Conservation (phyloP, 23 tunicate species). For the Clavelina lepadiformis region DNA sequence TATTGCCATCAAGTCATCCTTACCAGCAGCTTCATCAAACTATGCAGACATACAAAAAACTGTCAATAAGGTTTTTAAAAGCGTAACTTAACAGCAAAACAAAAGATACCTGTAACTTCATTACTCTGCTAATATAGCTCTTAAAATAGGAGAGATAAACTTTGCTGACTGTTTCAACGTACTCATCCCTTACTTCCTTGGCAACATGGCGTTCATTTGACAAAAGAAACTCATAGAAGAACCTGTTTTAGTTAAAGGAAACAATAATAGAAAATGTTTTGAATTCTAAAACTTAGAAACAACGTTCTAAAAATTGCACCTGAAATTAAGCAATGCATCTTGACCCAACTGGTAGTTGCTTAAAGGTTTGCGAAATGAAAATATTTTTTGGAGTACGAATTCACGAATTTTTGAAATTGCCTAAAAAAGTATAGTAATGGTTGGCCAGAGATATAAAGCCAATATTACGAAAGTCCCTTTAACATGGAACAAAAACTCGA, state of each 20-base stretch:
- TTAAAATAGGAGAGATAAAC: constrained; percentile 88
- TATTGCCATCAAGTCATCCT: constrained; percentile 76
- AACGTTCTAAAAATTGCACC: constrained; percentile 16
- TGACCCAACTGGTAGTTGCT: constrained; percentile 92
- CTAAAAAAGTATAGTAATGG: constrained; percentile 19
- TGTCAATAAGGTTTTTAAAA: neutral
- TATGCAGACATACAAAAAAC: neutral
- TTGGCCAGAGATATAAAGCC: no score
- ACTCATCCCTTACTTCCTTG: constrained; percentile 84
- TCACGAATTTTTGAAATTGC: constrained; percentile 86
- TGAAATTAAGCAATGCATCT: constrained; percentile 72
- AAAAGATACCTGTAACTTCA: constrained; percentile 79
- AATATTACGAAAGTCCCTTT: no score
- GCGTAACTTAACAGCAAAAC: neutral
- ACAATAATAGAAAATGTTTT: neutral
- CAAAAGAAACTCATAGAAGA: constrained; percentile 86
- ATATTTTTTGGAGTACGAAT: constrained; percentile 81
- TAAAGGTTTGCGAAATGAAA: constrained; percentile 87
- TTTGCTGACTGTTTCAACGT: constrained; percentile 88
- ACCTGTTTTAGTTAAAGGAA: constrained; percentile 13
- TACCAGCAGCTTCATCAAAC: constrained; percentile 82
- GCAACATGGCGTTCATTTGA: constrained; percentile 88
- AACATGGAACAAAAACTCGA: no score
- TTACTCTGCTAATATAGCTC: constrained; percentile 62
- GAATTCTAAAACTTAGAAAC: neutral